Base-by-base conservation (phyloP, 1,140 invertebrate species). In the Pogonomyrmex barbatus region DNA sequence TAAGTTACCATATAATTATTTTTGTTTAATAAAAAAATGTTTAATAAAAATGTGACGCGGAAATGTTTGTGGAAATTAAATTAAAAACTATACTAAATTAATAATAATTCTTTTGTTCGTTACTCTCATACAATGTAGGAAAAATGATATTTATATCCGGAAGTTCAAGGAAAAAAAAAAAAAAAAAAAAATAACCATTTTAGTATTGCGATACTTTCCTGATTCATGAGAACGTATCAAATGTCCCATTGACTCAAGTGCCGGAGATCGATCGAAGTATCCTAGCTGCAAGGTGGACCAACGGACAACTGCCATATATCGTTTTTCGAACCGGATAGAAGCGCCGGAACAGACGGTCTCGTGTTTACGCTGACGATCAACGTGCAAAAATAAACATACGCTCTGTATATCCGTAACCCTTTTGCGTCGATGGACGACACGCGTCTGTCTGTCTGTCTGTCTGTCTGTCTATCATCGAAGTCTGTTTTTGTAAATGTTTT, bases 291-390 rank as follows among this genome's bases (percentile, higher is more conserved):
- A 52, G n/a, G 33, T 79, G 60, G 8, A 77, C 24, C 56, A 39
- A 52, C 42, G n/a, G 14, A 79, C 30, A 77, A 63, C 24, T 45
- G 33, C 58, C 24, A 24, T 47, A 45, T n/a, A 52, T 24, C 33
- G 58, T 83, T 88, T 56, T 68, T 63, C 45, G 63, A 56, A 76
- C 70, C 30, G 9, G 24, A 60, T 67, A 62, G 60, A 77, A 70
- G 71, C 87, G 75, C 24, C 45, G 45, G n/a, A 63, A 45, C 58
- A 82, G 54, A 79, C 70, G 42, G 85, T 67, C 42, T 81, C 24
- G 54, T 91, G 60, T 89, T 89, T 90, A 90, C 87, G 77, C 63
- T 85, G 33, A 79, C 78, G 36, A 78, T 68, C 81, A 90, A 88
- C 89, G 79, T 90, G 79, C 83, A 86, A 90, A 87, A 87, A 81